Evolutionary conservation across 2,888 invertebrate species (phyloP).

Genomic region (Heterodera filipjevi): DNA sequence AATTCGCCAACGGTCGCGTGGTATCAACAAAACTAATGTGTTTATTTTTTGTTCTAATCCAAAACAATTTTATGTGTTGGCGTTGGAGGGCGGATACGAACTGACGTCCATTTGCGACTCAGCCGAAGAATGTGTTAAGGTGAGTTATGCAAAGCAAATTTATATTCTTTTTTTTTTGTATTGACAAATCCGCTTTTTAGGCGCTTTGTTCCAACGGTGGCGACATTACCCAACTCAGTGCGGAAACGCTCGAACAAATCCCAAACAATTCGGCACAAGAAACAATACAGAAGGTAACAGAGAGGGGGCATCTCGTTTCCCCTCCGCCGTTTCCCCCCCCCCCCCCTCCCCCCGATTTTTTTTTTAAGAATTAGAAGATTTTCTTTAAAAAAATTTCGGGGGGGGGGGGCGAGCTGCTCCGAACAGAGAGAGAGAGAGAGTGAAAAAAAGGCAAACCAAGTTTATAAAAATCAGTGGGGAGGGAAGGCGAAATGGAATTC

Average conservation of each 20-base stretch:
- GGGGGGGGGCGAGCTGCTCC: too few species aligned
- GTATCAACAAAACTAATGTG: slow-evolving; percentile 27
- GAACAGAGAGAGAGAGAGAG: too few species aligned
- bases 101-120: slow-evolving; percentile 93
- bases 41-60: not conserved
- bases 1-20: slow-evolving; percentile 73
- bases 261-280: slow-evolving; percentile 55
- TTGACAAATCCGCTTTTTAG: slow-evolving; percentile 33
- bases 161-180: not conserved
- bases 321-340: too few species aligned
- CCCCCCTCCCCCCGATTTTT: too few species aligned
- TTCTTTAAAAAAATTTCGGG: too few species aligned
- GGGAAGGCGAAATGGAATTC: too few species aligned
- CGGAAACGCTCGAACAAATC: slow-evolving; percentile 49
- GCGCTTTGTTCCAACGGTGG: slow-evolving; percentile 47
- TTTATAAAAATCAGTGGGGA: too few species aligned
- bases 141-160: slow-evolving; percentile 66
- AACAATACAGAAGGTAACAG: slow-evolving; percentile 59
- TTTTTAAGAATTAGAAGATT: too few species aligned
- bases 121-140: slow-evolving; percentile 91
- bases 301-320: not conserved
- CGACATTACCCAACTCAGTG: slow-evolving; percentile 45
- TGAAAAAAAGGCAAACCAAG: too few species aligned
- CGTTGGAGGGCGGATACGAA: slow-evolving; percentile 77
- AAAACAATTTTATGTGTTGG: slow-evolving; percentile 43